These are phyloP conservation scores for Rhincodon typus DNA, from an alignment of 2,797 vertebrate genomes.

Conservation along the genomic window DNA sequence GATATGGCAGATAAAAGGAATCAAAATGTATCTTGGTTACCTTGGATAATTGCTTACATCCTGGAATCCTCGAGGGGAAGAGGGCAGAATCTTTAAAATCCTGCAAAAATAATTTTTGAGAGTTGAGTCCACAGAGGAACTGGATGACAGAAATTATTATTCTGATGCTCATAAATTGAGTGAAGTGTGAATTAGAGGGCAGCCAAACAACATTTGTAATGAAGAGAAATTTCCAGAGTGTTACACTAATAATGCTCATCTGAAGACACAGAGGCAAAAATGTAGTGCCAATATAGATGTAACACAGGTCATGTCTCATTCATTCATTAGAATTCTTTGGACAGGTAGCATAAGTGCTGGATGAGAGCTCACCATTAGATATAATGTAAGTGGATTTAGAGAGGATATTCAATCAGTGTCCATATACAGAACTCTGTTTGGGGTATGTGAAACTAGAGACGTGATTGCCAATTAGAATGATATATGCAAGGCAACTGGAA, in stretches of 20 bases:
- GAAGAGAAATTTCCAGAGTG: not conserved
- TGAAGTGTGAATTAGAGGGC: not conserved
- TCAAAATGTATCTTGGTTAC: not conserved
- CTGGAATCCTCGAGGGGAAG: not conserved
- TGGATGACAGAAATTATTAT: not conserved
- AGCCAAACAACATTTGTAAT: not conserved
- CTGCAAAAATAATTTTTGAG: not conserved
- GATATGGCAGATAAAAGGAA: not conserved
- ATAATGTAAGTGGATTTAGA: not conserved
- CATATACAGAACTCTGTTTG: not conserved
- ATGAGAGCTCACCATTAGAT: not conserved
- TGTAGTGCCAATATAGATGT: no score
- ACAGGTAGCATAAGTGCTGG: not conserved
- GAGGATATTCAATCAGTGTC: not conserved
- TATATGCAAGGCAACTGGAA: not conserved
- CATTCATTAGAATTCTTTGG: not conserved
- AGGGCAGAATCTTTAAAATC: not conserved
- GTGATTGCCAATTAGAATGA: no score
- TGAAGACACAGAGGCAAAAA: not conserved
- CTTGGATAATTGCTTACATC: not conserved
- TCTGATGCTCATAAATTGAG: not conserved
- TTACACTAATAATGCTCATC: not conserved
- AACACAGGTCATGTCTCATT: not conserved
- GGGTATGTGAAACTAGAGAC: not conserved
- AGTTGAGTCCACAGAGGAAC: no score